Evolutionary conservation across 2,888 invertebrate species (phyloP), one percentile per base, ranked within the genome.

Genomic region (Ariolimax columbianus): DNA sequence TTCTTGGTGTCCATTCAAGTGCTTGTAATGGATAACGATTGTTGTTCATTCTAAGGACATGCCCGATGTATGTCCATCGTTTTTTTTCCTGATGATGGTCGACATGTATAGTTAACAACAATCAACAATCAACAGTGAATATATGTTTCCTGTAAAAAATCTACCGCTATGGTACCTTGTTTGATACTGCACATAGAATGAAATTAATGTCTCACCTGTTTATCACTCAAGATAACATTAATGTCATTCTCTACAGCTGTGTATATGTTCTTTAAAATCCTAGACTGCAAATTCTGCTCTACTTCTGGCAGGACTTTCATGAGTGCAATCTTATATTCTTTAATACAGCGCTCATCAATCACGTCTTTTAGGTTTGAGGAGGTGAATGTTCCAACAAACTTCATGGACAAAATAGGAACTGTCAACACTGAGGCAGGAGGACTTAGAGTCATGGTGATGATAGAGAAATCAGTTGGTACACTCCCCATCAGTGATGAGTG

Each of bases 381-480:
- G 38, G 47, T 68, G 63, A 88, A 87, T 36, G 72, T 75, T 23
- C 85, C 88, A n/a, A 55, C 59, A 78, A 88, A 87, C 33, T 59
- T 83, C 73, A 87, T n/a, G 11, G 75, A 70, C 79, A 85, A 73
- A n/a, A 85, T 77, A 40, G 88, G 88, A 59, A 88, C 72, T 68
- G 81, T 85, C 30, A 75, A 33, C 40, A 86, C 85, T 7, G 82
- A 82, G 0, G n/a, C 19, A 11, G 59, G 83, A 38, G 87, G 63
- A 19, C 6, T 59, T 7, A n/a, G n/a, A 33, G 55, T 51, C 9
- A 78, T 77, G 51, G 80, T 77, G 30, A 72, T 38, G 14, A 81
- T 77, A 23, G 68, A 40, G 47, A 23, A 66, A 36, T 33, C 36
- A 66, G 66, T 26, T 78, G 59, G 36, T 38, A 38, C 59, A 55